Evolutionary conservation across 2,888 invertebrate species (phyloP).

Genomic region (Baccha elongata): DNA sequence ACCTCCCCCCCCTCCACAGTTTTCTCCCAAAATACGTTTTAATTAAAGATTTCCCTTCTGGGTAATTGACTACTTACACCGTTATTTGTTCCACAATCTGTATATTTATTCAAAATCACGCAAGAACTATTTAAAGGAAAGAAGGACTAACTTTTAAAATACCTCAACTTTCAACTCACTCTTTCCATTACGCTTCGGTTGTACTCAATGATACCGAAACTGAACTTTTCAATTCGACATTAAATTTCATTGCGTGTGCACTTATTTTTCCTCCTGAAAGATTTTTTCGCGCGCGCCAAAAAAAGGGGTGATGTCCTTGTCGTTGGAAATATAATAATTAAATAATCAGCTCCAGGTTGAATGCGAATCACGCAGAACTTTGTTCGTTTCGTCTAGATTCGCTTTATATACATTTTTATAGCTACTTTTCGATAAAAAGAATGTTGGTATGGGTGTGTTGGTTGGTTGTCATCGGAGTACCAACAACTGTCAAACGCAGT

Average conservation of each 20-base stretch:
- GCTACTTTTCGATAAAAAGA: constrained; percentile 26
- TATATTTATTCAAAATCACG: constrained; percentile 2
- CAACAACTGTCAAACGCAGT: constrained; percentile 66
- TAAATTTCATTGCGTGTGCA: constrained; percentile 44
- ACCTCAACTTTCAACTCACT: constrained; percentile 23
- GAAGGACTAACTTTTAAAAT: constrained; percentile 3
- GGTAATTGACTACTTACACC: constrained; percentile 66
- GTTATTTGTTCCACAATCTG: constrained; percentile 48
- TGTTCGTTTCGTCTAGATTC: constrained; percentile 34
- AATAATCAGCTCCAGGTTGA: constrained; percentile 22
- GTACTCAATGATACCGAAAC: not conserved
- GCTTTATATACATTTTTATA: constrained; percentile 59
- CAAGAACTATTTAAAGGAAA: constrained; percentile 18
- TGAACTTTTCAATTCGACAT: constrained; percentile 52
- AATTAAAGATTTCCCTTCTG: constrained; percentile 72
- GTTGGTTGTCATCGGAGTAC: constrained; percentile 1
- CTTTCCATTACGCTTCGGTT: not conserved
- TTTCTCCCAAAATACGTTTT: constrained; percentile 41
- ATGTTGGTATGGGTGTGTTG: not conserved
- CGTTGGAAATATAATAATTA: constrained; percentile 61
- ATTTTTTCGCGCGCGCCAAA: not conserved
- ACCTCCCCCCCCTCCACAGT: not conserved
- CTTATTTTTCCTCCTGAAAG: not conserved
- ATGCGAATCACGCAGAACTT: not conserved
- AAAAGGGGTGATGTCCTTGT: constrained; percentile 22